Evolutionary conservation across 2,113 vertebrate species (phyloP), one percentile per base, ranked within the genome.

Genomic region (Odontesthes bonariensis): DNA sequence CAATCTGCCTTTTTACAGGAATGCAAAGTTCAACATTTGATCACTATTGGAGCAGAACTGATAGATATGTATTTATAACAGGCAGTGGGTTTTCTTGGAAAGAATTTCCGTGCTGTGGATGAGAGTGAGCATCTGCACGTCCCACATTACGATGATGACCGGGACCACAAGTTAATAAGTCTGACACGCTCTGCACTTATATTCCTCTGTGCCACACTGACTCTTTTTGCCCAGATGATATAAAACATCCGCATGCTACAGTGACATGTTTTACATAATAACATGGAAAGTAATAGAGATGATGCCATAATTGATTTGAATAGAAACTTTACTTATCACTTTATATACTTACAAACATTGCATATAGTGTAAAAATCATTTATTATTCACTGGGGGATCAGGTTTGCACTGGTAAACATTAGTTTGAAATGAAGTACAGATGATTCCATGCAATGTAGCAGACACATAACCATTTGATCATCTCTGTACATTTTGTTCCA

Each of bases 111-210:
- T 8, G 5, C 19, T 20, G 47, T 62, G 38, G 57, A 55, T 7
- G 35, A n/a, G 57, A 67, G 72, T 85, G 72, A 72, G 67, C 52
- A 69, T 77, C 73, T 62, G 81, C 82, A 89, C 82, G 75, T 86
- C 82, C 73, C 87, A 59, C 62, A 46, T 65, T 44, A 63, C 23
- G 52, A 79, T 81, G 83, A 86, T 71, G 49, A 82, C 81, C 62
- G 73, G 57, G 56, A 55, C 52, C 72, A 63, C 46, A 54, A 71
- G 73, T 78, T 78, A 78, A 85, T 83, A 66, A 86, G 71, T 80
- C 82, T 74, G 80, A 86, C 85, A 81, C 69, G 57, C 35, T 60
- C 4, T 49, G 63, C 85, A 79, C 77, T 88, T 90, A 88, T 86
- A 67, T 83, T 64, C 57, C 75, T 72, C 69, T 80, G 76, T 81